Conservation (phyloP, 1,140 invertebrate species). For the Rhopalosiphum padi region DNA sequence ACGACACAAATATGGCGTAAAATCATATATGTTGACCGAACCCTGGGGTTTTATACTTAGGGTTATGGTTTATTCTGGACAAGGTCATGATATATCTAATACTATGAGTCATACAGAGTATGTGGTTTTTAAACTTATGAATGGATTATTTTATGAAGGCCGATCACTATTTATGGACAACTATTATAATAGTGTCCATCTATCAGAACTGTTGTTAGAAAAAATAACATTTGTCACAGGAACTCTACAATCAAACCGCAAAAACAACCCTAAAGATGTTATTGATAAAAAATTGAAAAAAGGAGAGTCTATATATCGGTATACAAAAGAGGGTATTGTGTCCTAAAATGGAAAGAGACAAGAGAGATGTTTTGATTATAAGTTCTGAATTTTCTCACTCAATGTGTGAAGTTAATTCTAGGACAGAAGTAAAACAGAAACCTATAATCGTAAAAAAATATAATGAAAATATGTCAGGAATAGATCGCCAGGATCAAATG, state of each 20-base stretch:
- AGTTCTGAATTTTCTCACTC: slow-evolving; percentile 49
- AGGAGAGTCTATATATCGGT: slow-evolving; percentile 55
- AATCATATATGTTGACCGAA: no score
- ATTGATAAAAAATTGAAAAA: slow-evolving; percentile 60
- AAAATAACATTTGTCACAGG: slow-evolving; percentile 60
- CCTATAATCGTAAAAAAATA: slow-evolving; percentile 57
- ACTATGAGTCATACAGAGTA: slow-evolving; percentile 29
- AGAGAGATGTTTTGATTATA: slow-evolving; percentile 60
- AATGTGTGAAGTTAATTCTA: slow-evolving; percentile 30
- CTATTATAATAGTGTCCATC: slow-evolving; percentile 60
- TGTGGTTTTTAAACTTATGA: slow-evolving; percentile 15
- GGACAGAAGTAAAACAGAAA: slow-evolving; percentile 38
- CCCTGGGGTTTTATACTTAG: slow-evolving; percentile 61
- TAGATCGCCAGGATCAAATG: no score
- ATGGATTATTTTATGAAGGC: slow-evolving; percentile 32
- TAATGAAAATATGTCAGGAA: slow-evolving; percentile 58
- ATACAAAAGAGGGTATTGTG: slow-evolving; percentile 58
- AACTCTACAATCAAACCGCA: slow-evolving; percentile 60
- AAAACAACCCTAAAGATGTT: slow-evolving; percentile 60
- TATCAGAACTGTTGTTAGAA: slow-evolving; percentile 59
- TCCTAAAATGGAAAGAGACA: slow-evolving; percentile 61
- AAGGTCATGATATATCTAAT: slow-evolving; percentile 18
- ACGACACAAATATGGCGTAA: no score
- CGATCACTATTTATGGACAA: slow-evolving; percentile 47
- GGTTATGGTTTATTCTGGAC: slow-evolving; percentile 61